Evolutionary conservation across 2,797 vertebrate species (phyloP).

Genomic region (Lophura swinhoii): DNA sequence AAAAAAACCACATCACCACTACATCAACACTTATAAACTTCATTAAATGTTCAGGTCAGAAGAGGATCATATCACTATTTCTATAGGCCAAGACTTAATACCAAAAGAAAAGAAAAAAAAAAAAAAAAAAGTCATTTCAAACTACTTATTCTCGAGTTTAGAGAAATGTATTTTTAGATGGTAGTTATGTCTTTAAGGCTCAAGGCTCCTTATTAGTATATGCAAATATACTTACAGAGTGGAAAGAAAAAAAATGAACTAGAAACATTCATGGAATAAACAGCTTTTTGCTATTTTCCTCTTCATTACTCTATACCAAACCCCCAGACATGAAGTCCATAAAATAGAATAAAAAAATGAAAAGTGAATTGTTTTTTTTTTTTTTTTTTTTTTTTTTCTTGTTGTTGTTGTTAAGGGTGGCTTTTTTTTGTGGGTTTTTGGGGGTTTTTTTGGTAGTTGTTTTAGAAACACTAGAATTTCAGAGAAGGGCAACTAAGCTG

Average conservation of each 20-base stretch:
- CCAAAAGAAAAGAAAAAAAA: not conserved
- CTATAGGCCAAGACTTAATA: not conserved
- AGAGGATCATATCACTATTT: not conserved
- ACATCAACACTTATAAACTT: not conserved
- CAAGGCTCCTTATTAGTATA: not conserved
- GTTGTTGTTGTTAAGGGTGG: too few species aligned
- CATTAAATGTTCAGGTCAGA: not conserved
- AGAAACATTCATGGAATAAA: not conserved
- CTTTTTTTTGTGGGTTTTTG: too few species aligned
- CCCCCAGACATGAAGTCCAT: not conserved
- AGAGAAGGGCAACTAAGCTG: not conserved
- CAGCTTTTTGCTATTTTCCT: not conserved
- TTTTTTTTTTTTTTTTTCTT: too few species aligned
- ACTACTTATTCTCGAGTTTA: not conserved
- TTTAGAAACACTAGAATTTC: not conserved
- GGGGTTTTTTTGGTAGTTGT: not conserved
- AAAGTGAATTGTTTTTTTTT: rapidly evolving
- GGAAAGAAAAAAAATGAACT: not conserved
- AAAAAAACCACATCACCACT: not conserved
- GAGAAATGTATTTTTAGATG: not conserved
- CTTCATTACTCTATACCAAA: not conserved
- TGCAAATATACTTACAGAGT: not conserved
- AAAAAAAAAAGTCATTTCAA: not conserved
- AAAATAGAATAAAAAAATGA: not conserved
- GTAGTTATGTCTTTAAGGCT: not conserved